Evolutionary conservation across 2,888 invertebrate species (phyloP), one percentile per base, ranked within the genome.

Genomic region (Conomelus anceps): DNA sequence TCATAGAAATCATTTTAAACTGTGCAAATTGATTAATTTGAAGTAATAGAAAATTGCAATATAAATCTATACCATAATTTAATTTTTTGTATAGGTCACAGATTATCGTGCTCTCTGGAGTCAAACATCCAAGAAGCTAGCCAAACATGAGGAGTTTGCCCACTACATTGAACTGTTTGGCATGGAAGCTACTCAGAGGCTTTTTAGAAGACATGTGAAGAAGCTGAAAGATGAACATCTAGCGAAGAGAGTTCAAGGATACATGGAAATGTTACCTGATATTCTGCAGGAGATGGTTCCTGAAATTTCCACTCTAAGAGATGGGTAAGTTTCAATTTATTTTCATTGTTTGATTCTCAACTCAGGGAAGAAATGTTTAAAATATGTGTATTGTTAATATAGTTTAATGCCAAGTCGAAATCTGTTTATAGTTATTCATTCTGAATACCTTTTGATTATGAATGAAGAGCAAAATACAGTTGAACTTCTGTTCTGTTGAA

Each of bases 141-240:
- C 97, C 89, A 96, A 96, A 91, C 97, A 97, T 92, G 97, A 97
- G 88, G 98, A 99, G 92, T 98, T 98, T 95, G 95, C 96, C 89
- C 97, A 97, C 93, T 98, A 97, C 93, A 96, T 97, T 41, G 98
- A 98, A 93, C 95, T 98, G 90, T 98, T 98, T 93, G 98, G 98
- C 17, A 91, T 93, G 90, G 96, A 96, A 92, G 94, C 94, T 91
- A 96, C 96, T 84, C 95, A 95, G 92, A 94, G 96, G 92, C 94
- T 97, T 91, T 97, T 97, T 93, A 94, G 96, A 91, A 94, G 96
- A 89, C 97, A 97, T 93, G 96, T 97, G 92, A 96, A 96, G 92
- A 96, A 96, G 92, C 93, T 98, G 89, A 96, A 97, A 92, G 97
- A 98, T 92, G 97, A 97, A 92, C 96, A 97, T 93, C 94, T 97